phyloP scores from a whole-genome alignment of 2,888 invertebrate species.

The Chouioia cunea region DNA sequence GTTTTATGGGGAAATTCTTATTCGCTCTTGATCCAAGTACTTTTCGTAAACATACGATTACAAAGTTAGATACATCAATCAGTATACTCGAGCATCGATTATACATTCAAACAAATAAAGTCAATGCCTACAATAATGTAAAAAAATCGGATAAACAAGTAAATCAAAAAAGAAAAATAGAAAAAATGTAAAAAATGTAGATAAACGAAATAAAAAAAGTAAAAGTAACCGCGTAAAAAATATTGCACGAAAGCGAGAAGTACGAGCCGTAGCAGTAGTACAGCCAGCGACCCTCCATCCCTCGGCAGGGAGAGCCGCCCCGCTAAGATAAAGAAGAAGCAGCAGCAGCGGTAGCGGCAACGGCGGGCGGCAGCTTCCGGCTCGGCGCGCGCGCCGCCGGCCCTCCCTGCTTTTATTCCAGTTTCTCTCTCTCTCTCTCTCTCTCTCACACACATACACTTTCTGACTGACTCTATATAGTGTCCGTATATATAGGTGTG shows the following conservation, averaged over 20 bases:
- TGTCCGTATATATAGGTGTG: constrained; percentile 43
- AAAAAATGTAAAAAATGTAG: constrained; percentile 2
- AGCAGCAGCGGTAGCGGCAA: constrained; percentile 38
- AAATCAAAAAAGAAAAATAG: not conserved
- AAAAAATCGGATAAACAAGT: too few species aligned
- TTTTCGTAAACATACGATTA: too few species aligned
- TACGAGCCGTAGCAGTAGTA: not conserved
- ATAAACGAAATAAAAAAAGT: not conserved
- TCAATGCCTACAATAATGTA: too few species aligned
- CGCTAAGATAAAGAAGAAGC: constrained; percentile 43
- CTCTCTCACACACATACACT: not conserved
- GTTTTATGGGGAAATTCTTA: too few species aligned
- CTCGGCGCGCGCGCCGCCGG: constrained; percentile 18
- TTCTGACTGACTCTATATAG: not conserved
- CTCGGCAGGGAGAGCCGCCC: constrained; percentile 1
- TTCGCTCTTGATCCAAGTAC: too few species aligned
- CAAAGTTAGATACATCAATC: too few species aligned
- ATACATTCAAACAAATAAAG: too few species aligned
- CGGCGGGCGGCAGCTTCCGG: constrained; percentile 37
- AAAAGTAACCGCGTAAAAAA: constrained; percentile 9
- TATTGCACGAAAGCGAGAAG: constrained; percentile 9
- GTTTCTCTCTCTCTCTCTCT: constrained; percentile 12
- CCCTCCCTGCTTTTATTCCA: not conserved
- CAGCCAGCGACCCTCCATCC: too few species aligned
- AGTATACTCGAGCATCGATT: too few species aligned